A percentile compares a stretch with the other conserved stretches of the same genome.
Conservation (phyloP, 2,888 invertebrate species). For the Platypus cylindrus region DNA sequence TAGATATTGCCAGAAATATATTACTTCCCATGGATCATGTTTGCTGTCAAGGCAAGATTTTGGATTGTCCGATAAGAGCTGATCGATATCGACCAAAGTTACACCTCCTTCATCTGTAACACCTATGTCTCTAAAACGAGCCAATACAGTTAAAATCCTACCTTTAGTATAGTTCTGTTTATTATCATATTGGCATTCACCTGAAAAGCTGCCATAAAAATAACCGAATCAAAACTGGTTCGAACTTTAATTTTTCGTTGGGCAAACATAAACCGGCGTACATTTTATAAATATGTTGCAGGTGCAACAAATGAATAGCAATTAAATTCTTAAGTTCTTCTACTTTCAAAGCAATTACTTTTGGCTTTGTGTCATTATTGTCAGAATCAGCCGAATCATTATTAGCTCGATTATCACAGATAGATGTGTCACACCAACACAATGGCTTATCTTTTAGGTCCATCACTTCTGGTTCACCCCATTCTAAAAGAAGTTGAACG, state of each 20-base stretch:
- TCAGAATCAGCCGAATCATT: too few relatives aligned
- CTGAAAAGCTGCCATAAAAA: conserved; percentile 44
- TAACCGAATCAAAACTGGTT: conserved; percentile 37
- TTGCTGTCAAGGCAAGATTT: conserved; percentile 36
- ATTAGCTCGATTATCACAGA: too few relatives aligned
- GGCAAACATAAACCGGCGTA: conserved; percentile 40
- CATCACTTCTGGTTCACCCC: neutral
- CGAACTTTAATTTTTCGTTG: conserved; percentile 22
- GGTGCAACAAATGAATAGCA: conserved; percentile 36
- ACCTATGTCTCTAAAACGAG: conserved; percentile 39
- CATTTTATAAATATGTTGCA: conserved; percentile 40
- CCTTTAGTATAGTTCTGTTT: too few relatives aligned
- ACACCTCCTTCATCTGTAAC: conserved; percentile 37
- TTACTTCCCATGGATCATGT: conserved; percentile 45
- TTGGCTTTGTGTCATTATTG: too few relatives aligned
- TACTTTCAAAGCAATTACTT: conserved; percentile 28
- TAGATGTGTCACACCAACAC: too few relatives aligned
- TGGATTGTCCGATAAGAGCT: conserved; percentile 37
- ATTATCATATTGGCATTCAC: too few relatives aligned
- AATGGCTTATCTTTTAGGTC: too few relatives aligned
- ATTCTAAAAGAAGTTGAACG: conserved; percentile 21
- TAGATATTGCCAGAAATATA: conserved; percentile 50
- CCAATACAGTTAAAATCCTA: too few relatives aligned
- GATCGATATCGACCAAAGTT: conserved; percentile 41
- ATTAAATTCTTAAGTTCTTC: conserved; percentile 37